These are phyloP conservation scores for Daphoenositta chrysoptera DNA, from an alignment of 2,113 vertebrate genomes.

Conservation along the genomic window DNA sequence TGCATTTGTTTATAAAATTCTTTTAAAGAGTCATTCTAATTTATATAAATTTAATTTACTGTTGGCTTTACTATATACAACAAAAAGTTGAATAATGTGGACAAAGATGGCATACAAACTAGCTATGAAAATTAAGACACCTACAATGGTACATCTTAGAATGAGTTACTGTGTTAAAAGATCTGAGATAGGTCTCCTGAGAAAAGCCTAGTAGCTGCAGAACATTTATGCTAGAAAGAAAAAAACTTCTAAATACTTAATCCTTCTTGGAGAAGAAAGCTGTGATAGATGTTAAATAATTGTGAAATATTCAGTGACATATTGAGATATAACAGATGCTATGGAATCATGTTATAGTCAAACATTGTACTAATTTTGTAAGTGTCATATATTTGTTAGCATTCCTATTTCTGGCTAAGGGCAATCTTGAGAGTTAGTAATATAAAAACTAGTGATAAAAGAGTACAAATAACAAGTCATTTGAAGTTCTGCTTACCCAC, in stretches of 20 bases:
- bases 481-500: not conserved
- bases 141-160: not conserved
- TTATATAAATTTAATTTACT: not conserved
- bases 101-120: not conserved
- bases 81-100: not conserved
- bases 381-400: conserved; percentile 31
- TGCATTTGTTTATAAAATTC: not conserved
- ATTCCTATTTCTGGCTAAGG: not conserved
- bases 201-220: not conserved
- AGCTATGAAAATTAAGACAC: not conserved
- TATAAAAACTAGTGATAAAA: not conserved
- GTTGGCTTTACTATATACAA: not conserved
- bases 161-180: not conserved
- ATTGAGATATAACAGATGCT: conserved; percentile 42
- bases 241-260: not conserved
- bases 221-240: not conserved
- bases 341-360: conserved; percentile 29
- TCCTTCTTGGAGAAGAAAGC: not conserved
- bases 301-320: conserved; percentile 45
- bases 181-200: not conserved
- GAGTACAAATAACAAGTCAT: not conserved
- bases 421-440: not conserved
- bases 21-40: not conserved
- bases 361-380: conserved; percentile 29
- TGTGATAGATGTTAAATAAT: conserved; percentile 49